Base-by-base conservation (phyloP, 2,113 vertebrate genomes). In the Coturnix japonica region DNA sequence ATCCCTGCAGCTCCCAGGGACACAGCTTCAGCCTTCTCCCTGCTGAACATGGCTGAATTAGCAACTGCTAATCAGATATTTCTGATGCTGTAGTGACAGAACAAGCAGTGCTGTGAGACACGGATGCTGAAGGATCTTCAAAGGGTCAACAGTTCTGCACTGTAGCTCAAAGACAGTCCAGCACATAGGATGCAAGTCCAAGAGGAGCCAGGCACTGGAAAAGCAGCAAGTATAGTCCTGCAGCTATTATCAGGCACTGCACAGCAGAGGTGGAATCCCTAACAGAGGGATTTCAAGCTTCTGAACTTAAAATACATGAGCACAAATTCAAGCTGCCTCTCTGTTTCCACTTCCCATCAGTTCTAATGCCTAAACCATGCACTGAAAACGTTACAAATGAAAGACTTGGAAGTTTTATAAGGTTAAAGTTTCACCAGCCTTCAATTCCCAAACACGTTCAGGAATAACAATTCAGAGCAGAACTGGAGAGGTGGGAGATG, bases 351-450 rank as follows among this genome's bases (percentile, higher is more conserved):
- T 12, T 79, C 57, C 66, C 81, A 51, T 13, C 74, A 66, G 26
- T 11, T 53, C 46, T 5, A 46, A 30, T 6, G 13, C 23, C 46
- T 16, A 37, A 35, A 30, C 5, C 64, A 71, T 35, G 78, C 39
- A 59, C 14, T 2, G 70, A 41, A 92, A 92, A 85, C 10, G 11
- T 14, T 44, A 30, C 39, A 39, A 66, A 26, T 0, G 7, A 71
- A 39, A 0, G 17, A 93, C 35, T 0, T 9, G 11, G 4, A 53
- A 20, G 78, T 39, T 83, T 53, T 81, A 47, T 5, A 15, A 57
- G 60, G 85, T 57, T 59, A 63, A 85, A n/a, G 75, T 77, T 77
- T 64, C 81, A 93, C 37, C 81, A 60, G 37, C 56, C 44, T 60
- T 53, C 31, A 39, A 5, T 53, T 91, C 78, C 53, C 53, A 51